phyloP scores from a whole-genome alignment of 2,797 vertebrate species.

The Hippocampus kuda region DNA sequence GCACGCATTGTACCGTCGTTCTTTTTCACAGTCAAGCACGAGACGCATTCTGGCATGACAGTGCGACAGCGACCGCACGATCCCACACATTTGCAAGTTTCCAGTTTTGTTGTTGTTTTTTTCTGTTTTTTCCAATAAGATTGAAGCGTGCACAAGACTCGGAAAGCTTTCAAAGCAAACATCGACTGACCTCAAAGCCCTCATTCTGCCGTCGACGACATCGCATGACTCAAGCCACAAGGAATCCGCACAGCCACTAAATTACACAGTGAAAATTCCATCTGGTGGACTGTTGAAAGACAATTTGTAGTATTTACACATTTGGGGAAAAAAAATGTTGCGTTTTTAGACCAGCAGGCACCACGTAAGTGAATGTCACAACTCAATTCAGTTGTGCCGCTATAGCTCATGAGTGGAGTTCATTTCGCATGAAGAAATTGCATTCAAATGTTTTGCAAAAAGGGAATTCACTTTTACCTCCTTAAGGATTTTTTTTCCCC shows the following conservation, averaged over 20 bases:
- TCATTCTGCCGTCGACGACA: conserved; percentile 45
- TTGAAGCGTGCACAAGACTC: conserved; percentile 30
- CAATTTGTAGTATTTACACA: conserved; percentile 49
- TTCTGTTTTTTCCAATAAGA: conserved; percentile 12
- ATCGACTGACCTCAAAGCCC: conserved; percentile 50
- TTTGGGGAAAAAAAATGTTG: conserved; percentile 47
- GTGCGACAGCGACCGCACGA: conserved; percentile 20
- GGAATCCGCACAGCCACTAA: conserved; percentile 65
- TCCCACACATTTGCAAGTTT: conserved; percentile 9
- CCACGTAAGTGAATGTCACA: conserved; percentile 68
- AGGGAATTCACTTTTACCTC: too few relatives aligned
- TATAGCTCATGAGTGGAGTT: too few relatives aligned
- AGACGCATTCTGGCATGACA: neutral
- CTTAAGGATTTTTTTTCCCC: too few relatives aligned
- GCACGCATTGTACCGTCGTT: conserved; percentile 23
- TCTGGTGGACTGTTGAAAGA: conserved; percentile 44
- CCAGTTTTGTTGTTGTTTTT: conserved; percentile 5
- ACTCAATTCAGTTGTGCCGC: neutral
- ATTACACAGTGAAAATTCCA: conserved; percentile 66
- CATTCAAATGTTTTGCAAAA: too few relatives aligned
- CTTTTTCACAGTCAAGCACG: conserved; percentile 23
- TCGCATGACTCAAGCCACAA: conserved; percentile 48
- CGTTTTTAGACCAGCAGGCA: conserved; percentile 67
- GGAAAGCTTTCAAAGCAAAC: conserved; percentile 59
- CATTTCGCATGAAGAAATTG: too few relatives aligned